phyloP scores from a whole-genome alignment of 2,797 vertebrate species.

The Numenius phaeopus region DNA sequence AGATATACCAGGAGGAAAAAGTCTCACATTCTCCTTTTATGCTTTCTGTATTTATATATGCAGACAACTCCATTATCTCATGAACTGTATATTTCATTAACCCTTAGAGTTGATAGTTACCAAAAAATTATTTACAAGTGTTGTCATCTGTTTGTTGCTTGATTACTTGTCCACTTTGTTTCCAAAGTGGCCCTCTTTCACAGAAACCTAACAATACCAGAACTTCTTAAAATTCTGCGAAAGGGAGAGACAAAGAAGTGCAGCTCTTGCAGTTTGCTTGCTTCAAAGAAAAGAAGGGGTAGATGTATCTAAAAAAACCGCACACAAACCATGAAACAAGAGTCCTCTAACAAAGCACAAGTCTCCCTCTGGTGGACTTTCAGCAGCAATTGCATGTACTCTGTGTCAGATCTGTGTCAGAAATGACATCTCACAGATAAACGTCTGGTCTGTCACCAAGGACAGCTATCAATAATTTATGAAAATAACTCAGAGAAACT shows the following conservation, averaged over 20 bases:
- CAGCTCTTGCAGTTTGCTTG: background rate
- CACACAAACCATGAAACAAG: accelerated
- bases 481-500: background rate
- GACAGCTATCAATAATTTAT: background rate
- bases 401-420: background rate
- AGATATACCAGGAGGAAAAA: background rate
- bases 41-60: background rate
- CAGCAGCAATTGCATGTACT: background rate
- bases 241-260: background rate
- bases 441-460: background rate
- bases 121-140: too few species aligned
- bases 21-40: background rate
- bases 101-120: background rate
- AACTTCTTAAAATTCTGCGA: background rate
- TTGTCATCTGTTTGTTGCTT: background rate
- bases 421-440: background rate
- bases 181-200: background rate
- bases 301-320: background rate
- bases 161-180: background rate
- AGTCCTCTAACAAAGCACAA: background rate
- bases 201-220: background rate
- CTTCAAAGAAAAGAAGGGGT: background rate
- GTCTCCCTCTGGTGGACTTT: constrained; percentile 49
- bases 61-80: background rate
- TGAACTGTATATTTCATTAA: background rate